Percentiles rank a stretch among this genome's conserved stretches.
Conservation (phyloP, 2,797 vertebrate species). For the Gymnoscopelus microlampas region DNA sequence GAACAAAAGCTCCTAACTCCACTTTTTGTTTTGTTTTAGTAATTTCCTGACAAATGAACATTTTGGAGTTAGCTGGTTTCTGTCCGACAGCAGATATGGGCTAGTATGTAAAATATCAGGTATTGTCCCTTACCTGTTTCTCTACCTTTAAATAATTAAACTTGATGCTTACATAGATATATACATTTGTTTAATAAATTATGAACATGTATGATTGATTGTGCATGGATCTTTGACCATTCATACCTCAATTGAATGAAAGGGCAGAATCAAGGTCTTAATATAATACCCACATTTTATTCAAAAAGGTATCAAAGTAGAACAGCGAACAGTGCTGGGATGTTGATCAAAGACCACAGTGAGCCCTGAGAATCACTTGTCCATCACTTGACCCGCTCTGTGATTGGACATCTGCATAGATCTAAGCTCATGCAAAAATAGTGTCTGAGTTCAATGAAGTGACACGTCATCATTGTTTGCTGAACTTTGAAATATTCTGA, state of each 20-base stretch:
- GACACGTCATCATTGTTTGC: conserved; percentile 24
- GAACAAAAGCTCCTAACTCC: no score
- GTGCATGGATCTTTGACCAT: conserved; percentile 10
- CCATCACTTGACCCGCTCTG: not conserved
- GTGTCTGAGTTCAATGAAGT: conserved; percentile 6
- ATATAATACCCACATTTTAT: conserved; percentile 35
- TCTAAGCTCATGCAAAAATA: conserved; percentile 28
- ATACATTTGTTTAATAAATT: no score
- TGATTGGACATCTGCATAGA: conserved; percentile 41
- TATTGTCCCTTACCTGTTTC: no score
- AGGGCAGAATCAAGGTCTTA: conserved; percentile 16
- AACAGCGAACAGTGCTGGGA: conserved; percentile 27
- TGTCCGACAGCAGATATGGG: no score
- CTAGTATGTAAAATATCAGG: no score
- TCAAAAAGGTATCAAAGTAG: conserved; percentile 55
- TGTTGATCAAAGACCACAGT: conserved; percentile 30
- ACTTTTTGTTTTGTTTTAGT: no score
- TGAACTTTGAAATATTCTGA: not conserved
- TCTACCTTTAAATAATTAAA: no score
- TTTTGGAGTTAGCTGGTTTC: no score
- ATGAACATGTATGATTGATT: no score
- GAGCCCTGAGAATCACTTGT: conserved; percentile 49
- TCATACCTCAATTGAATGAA: conserved; percentile 28
- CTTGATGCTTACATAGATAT: no score
- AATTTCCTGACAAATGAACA: no score